A percentile compares a stretch with the other conserved stretches of the same genome.
These are phyloP conservation scores for Diplolepis rosae DNA, from an alignment of 2,888 invertebrate species.

Conservation along the genomic window DNA sequence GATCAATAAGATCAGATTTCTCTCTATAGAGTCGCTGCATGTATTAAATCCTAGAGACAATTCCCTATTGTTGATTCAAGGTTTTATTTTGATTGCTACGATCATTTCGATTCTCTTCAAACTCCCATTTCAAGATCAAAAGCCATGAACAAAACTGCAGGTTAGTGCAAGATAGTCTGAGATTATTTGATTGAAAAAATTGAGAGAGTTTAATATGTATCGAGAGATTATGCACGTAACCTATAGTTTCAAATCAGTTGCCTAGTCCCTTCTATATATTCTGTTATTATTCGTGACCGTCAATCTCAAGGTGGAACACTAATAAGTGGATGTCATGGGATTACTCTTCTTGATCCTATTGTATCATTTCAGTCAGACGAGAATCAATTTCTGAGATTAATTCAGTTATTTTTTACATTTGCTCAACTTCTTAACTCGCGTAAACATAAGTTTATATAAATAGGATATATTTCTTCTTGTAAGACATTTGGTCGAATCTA, in stretches of 20 bases:
- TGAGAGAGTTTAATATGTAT: constrained; percentile 10
- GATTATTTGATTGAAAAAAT: constrained; percentile 10
- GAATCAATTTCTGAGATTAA: background rate
- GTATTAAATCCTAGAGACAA: background rate
- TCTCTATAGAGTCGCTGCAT: background rate
- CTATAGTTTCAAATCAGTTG: constrained; percentile 10
- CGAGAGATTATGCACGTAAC: background rate
- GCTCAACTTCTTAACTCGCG: too few species aligned
- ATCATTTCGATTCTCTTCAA: background rate
- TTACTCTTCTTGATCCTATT: background rate
- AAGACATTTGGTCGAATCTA: too few species aligned
- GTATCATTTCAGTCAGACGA: background rate
- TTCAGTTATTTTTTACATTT: background rate
- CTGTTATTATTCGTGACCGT: background rate
- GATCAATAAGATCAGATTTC: too few species aligned
- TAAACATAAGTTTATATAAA: too few species aligned
- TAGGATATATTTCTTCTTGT: too few species aligned
- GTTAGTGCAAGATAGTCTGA: background rate
- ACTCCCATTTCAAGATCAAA: constrained; percentile 2
- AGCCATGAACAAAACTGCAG: background rate
- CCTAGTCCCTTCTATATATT: background rate
- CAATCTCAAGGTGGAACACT: background rate
- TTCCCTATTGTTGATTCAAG: background rate
- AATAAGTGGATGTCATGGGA: background rate
- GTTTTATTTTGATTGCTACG: background rate